A percentile compares a stretch with the other conserved stretches of the same genome.
Conservation (phyloP, 1,140 invertebrate species). For the Tetragonula clypearis region DNA sequence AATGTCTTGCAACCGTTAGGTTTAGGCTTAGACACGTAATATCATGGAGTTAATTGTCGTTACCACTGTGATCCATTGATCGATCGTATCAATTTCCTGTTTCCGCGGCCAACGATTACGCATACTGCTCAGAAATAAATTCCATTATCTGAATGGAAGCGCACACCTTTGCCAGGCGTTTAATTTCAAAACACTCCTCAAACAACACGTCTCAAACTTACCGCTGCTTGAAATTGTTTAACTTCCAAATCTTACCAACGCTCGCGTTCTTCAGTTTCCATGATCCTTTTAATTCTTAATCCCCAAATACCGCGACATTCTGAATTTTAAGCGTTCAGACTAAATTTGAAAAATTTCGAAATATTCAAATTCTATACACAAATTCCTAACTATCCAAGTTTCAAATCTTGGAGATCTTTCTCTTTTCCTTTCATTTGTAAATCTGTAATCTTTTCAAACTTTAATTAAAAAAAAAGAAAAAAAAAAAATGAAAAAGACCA, state of each 20-base stretch:
- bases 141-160: not conserved
- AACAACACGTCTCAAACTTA: not conserved
- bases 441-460: not conserved
- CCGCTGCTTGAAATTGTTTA: not conserved
- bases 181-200: not conserved
- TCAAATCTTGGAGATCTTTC: not conserved
- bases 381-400: not conserved
- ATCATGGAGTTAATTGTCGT: not conserved
- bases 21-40: no score
- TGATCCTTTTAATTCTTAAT: not conserved
- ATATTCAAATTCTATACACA: not conserved
- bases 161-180: not conserved
- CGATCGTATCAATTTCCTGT: conserved; percentile 53
- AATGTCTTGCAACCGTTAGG: not conserved
- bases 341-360: not conserved
- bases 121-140: not conserved
- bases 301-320: not conserved
- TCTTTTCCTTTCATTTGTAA: not conserved
- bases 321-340: not conserved
- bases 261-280: not conserved
- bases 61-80: conserved; percentile 2
- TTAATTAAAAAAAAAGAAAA: no score
- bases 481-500: no score
- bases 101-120: conserved; percentile 27
- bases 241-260: not conserved